Base-by-base conservation (phyloP, 1,140 invertebrate species). In the Zophobas morio region DNA sequence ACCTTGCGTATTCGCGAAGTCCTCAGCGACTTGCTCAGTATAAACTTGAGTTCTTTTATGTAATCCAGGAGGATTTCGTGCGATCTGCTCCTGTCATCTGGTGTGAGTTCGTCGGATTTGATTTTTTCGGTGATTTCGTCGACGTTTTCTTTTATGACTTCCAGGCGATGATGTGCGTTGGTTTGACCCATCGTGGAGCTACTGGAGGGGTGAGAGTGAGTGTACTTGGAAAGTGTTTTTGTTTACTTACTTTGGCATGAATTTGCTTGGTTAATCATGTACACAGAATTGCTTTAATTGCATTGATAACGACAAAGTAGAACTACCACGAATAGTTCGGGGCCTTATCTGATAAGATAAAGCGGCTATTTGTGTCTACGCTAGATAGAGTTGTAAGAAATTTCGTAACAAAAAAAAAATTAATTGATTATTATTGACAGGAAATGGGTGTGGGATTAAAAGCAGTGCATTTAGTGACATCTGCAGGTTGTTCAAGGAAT, bases 181-280 rank as follows among this genome's bases (percentile, higher is more conserved):
- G n/a, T 66, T 42, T 66, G 60, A 33, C 60, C 60, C 60, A 66
- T 66, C 36, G 8, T 60, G 35, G 6, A 56, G n/a, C 36, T 37
- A 1, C 42, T 8, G 8, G 34, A 1, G 2, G 2, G 34, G 4
- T 54, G 34, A 2, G 51, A 34, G 56, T 60, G 56, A 36, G 5
- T 2, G 2, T 46, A 8, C 42, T 20, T 20, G 20, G 6, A 46
- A 46, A 46, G 6, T 46, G 6, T 46, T 46, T 4, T 51, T 51
- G 49, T 5, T 51, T 6, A 4, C n/a, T 51, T 51, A 51, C 49
- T 20, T 51, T 6, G 49, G 8, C 42, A 4, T 4, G 42, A 46
- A 4, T 46, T 46, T 20, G 20, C 20, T 20, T 20, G 20, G 20
- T 20, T 20, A 20, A 20, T 20, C 20, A 20, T 20, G 20, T 46